A percentile compares a stretch with the other conserved stretches of the same genome.
These are phyloP conservation scores for Horisme vitalbata DNA, from an alignment of 2,888 invertebrate species.

Conservation along the genomic window DNA sequence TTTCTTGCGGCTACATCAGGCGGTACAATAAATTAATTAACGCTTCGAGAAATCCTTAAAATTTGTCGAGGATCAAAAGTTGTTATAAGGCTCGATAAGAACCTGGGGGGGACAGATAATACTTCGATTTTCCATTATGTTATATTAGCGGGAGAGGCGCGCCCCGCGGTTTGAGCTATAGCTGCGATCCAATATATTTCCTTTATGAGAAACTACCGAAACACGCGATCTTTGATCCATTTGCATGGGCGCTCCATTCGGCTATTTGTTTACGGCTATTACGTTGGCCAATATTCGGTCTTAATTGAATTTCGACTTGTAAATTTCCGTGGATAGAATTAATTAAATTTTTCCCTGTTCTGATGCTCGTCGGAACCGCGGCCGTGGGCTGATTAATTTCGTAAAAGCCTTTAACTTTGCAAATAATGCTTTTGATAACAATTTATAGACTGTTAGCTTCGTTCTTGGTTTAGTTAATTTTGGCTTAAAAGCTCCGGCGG, in stretches of 20 bases:
- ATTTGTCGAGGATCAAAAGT: conserved; percentile 81
- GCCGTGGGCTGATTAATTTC: conserved; percentile 58
- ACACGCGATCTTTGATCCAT: conserved; percentile 81
- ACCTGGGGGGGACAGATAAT: conserved; percentile 65
- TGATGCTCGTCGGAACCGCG: conserved; percentile 49
- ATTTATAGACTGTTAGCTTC: conserved; percentile 39
- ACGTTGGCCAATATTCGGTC: conserved; percentile 65
- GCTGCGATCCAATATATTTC: conserved; percentile 74
- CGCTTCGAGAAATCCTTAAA: conserved; percentile 80
- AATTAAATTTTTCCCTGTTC: conserved; percentile 65
- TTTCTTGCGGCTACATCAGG: conserved; percentile 80
- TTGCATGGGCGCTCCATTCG: conserved; percentile 64
- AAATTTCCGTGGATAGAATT: conserved; percentile 70
- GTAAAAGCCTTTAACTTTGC: conserved; percentile 62
- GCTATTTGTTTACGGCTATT: conserved; percentile 74
- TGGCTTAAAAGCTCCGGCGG: conserved; percentile 30
- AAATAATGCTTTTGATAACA: conserved; percentile 54
- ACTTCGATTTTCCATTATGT: conserved; percentile 82
- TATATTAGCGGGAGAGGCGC: conserved; percentile 73
- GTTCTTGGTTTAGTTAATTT: conserved; percentile 30
- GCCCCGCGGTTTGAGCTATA: conserved; percentile 48
- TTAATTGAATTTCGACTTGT: conserved; percentile 74
- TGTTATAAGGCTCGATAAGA: conserved; percentile 50
- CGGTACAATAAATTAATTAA: conserved; percentile 82
- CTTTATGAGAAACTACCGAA: conserved; percentile 70